Percentiles rank a stretch among this genome's conserved stretches.
Evolutionary conservation across 2,113 vertebrate species (phyloP).

Genomic region (Colius striatus): DNA sequence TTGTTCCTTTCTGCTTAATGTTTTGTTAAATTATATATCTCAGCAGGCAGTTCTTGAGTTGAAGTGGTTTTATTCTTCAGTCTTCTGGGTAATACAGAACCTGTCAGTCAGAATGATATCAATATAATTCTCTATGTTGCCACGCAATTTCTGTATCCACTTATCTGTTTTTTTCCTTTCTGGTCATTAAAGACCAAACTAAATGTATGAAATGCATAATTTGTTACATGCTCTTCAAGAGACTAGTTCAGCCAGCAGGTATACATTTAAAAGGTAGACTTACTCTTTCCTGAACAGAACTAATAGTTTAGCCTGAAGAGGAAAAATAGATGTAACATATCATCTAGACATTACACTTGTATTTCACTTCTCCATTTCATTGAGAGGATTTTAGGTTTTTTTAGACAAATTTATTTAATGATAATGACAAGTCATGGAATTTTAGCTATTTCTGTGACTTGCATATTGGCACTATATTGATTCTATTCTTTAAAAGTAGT

Average conservation of each 20-base stretch:
- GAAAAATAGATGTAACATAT: background rate
- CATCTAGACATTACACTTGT: background rate
- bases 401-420: background rate
- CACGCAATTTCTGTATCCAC: background rate
- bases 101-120: slow-evolving; percentile 40
- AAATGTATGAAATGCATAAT: background rate
- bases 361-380: background rate
- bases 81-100: background rate
- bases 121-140: background rate
- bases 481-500: background rate
- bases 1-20: slow-evolving; percentile 22
- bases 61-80: background rate
- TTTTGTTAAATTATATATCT: slow-evolving; percentile 46
- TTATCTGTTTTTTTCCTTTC: background rate
- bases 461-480: background rate
- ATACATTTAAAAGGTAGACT: background rate
- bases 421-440: background rate
- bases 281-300: background rate
- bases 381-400: background rate
- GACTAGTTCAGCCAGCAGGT: background rate
- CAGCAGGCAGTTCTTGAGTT: slow-evolving; percentile 12
- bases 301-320: background rate
- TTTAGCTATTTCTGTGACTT: background rate
- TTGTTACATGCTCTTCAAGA: background rate
- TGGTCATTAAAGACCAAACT: background rate